Percentiles rank a stretch among this genome's conserved stretches.
Evolutionary conservation across 2,888 invertebrate species (phyloP).

Genomic region (Mythimna vitellina): DNA sequence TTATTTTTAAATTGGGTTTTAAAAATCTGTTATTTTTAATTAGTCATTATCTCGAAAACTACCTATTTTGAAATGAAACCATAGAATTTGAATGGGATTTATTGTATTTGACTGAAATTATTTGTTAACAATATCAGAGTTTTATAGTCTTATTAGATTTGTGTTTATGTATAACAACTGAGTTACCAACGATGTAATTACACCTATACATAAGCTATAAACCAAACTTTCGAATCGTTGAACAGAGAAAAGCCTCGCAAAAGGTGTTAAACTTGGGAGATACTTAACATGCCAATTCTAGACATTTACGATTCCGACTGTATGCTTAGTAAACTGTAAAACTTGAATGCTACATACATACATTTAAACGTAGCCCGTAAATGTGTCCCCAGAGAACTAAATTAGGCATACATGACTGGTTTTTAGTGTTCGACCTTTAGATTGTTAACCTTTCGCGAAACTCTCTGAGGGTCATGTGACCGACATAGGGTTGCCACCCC

Average conservation of each 20-base stretch:
- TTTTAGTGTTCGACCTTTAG: slow-evolving; percentile 77
- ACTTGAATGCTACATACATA: slow-evolving; percentile 22
- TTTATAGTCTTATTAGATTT: background rate
- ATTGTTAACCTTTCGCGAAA: slow-evolving; percentile 77
- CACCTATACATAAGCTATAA: background rate
- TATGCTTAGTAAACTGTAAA: slow-evolving; percentile 23
- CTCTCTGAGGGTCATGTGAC: slow-evolving; percentile 67
- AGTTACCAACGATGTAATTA: background rate
- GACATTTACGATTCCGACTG: slow-evolving; percentile 11
- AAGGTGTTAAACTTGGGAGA: slow-evolving; percentile 27
- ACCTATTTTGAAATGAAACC: background rate
- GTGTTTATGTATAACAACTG: no score
- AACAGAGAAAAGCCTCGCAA: slow-evolving; percentile 11
- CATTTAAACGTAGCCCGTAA: slow-evolving; percentile 47
- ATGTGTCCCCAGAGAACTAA: slow-evolving; percentile 62
- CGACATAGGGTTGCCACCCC: slow-evolving; percentile 60
- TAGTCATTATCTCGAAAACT: no score
- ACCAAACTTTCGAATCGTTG: slow-evolving; percentile 27
- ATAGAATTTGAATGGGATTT: background rate
- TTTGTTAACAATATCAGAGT: background rate
- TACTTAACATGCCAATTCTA: slow-evolving; percentile 23
- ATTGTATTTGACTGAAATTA: background rate
- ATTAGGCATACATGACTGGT: slow-evolving; percentile 72
- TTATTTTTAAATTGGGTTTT: no score
- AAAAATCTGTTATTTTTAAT: no score